Base-by-base conservation (phyloP, 2,888 invertebrate species). In the Troilus luridus region DNA sequence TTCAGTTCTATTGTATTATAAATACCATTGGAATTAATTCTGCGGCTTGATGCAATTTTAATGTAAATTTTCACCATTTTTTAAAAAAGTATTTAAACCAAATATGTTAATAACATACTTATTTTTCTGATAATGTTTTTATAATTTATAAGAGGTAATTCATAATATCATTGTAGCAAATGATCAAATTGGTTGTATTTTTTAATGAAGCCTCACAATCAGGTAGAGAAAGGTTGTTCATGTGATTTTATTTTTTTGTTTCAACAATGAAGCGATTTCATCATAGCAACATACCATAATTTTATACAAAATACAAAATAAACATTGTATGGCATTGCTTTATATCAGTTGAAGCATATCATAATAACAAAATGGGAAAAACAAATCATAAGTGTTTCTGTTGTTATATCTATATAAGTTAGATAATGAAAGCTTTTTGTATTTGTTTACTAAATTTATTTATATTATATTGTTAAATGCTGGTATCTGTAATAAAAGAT, bases 401-500 rank as follows among this genome's bases (percentile, higher is more conserved):
- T 41, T 10, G 19, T 77, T 77, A 64, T 2, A 56, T 5, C 8
- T 85, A 21, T 56, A 85, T 81, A 81, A 54, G 54, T 85, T 85
- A 85, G 85, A 56, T 85, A 85, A n/a, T 0, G 1, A n/a, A 85
- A 85, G 85, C 85, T 85, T 85, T 85, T 85, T 85, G 56, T 85
- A 85, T 85, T 85, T 58, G n/a, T 56, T 58, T 85, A 56, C 1
- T 56, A 11, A 85, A 56, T 85, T 85, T 56, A 19, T 85, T 85
- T 56, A 56, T 6, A 0, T 85, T 85, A 77, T 58, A 85, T 85
- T 85, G 56, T 56, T 14, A 58, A 85, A n/a, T 85, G 85, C 85
- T 85, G 56, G n/a, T 85, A 85, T 58, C 85, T 85, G 85, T 58
- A 85, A 85, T 85, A 85, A 85, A 85, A n/a, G 56, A 58, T 85